Conservation (phyloP, 2,113 vertebrate genomes). For the Chloebia gouldiae region DNA sequence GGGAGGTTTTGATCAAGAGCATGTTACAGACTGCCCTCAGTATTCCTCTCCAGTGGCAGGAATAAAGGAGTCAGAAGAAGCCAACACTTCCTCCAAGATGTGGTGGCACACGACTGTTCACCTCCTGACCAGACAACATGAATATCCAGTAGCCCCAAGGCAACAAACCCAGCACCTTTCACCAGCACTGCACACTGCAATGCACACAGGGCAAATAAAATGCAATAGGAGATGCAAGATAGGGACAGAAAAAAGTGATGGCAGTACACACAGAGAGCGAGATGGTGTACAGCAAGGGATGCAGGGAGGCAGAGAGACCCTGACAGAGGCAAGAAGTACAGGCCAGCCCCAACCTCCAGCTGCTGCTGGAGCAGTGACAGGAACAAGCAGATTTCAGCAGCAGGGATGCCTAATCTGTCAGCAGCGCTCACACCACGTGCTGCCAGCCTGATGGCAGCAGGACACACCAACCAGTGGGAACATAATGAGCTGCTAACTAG, state of each 20-base stretch:
- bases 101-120: not conserved
- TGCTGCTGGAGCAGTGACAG: conserved; percentile 53
- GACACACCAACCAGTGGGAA: not conserved
- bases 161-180: not conserved
- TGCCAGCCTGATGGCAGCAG: not conserved
- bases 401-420: conserved; percentile 58
- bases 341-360: conserved; percentile 17
- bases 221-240: not conserved
- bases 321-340: not conserved
- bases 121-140: not conserved
- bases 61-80: not conserved
- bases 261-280: not conserved
- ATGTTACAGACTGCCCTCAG: not conserved
- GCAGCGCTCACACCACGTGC: not conserved
- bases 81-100: not conserved
- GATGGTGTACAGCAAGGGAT: not conserved
- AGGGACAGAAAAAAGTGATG: not conserved
- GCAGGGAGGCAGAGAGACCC: not conserved
- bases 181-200: not conserved
- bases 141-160: not conserved
- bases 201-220: not conserved
- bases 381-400: conserved; percentile 68
- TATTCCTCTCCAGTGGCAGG: not conserved
- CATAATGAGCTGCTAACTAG: not conserved
- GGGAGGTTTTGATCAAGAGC: not conserved